A percentile compares a stretch with the other conserved stretches of the same genome.
These are phyloP conservation scores for Spodoptera picta DNA, from an alignment of 2,888 invertebrate genomes.

Conservation along the genomic window DNA sequence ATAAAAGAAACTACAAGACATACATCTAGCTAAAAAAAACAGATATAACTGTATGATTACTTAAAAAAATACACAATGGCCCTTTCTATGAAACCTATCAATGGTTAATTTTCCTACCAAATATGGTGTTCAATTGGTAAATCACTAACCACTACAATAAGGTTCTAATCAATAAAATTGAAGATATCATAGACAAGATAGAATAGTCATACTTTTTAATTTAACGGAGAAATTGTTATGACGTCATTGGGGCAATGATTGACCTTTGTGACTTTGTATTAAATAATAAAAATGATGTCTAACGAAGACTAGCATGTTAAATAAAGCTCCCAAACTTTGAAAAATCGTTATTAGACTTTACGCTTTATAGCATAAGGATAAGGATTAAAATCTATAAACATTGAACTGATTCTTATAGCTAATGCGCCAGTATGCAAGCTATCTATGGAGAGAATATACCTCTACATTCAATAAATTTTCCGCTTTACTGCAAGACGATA, in stretches of 20 bases:
- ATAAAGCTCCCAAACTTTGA: neutral
- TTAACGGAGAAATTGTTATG: slow-evolving; percentile 1
- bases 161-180: slow-evolving; percentile 4
- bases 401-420: too few relatives aligned
- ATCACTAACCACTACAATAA: neutral
- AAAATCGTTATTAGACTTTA: too few relatives aligned
- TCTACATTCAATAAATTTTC: too few relatives aligned
- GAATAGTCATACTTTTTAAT: slow-evolving; percentile 21
- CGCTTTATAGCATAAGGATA: too few relatives aligned
- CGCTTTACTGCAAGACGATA: too few relatives aligned
- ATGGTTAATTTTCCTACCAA: neutral
- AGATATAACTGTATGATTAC: neutral
- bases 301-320: neutral
- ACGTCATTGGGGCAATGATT: slow-evolving; percentile 1
- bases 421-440: too few relatives aligned
- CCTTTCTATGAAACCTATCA: neutral
- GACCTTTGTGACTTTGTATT: neutral
- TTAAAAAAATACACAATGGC: neutral
- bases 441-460: too few relatives aligned
- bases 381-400: too few relatives aligned
- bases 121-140: neutral
- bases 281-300: neutral
- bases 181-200: slow-evolving; percentile 6
- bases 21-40: too few relatives aligned
- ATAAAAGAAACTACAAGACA: too few relatives aligned